Percentiles rank a stretch among this genome's conserved stretches.
phyloP scores from a whole-genome alignment of 2,797 vertebrate genomes.

The Anguilla megastoma region DNA sequence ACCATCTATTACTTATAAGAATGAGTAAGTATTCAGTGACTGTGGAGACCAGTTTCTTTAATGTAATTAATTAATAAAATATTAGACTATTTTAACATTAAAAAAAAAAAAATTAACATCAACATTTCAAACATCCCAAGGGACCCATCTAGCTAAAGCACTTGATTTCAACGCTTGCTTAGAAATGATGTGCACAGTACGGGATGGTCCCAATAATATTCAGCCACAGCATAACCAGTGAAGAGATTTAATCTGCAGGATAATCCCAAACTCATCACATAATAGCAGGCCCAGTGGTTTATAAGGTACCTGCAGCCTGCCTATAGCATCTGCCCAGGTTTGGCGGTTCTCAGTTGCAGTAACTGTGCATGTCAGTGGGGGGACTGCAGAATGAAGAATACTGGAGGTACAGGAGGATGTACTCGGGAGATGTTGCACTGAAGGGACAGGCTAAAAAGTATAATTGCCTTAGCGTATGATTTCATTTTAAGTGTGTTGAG shows the following conservation, averaged over 20 bases:
- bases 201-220: not conserved
- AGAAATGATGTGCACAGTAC: not conserved
- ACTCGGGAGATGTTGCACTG: not conserved
- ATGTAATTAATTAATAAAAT: not conserved
- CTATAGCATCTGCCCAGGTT: not conserved
- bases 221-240: not conserved
- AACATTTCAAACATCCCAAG: not conserved
- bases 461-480: not conserved
- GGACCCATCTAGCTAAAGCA: not conserved
- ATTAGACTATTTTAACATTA: not conserved
- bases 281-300: not conserved
- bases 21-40: not conserved
- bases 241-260: not conserved
- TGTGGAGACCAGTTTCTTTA: not conserved
- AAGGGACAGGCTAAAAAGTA: not conserved
- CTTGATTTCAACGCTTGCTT: not conserved
- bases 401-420: not conserved
- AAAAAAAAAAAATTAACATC: too few relatives aligned
- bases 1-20: not conserved
- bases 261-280: not conserved
- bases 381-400: not conserved
- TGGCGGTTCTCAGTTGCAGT: not conserved
- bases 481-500: too few relatives aligned
- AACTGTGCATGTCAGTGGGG: not conserved
- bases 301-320: not conserved